These are phyloP conservation scores for Porites cylindrica DNA, from an alignment of 92 coral and sea anemone species.

Conservation along the genomic window DNA sequence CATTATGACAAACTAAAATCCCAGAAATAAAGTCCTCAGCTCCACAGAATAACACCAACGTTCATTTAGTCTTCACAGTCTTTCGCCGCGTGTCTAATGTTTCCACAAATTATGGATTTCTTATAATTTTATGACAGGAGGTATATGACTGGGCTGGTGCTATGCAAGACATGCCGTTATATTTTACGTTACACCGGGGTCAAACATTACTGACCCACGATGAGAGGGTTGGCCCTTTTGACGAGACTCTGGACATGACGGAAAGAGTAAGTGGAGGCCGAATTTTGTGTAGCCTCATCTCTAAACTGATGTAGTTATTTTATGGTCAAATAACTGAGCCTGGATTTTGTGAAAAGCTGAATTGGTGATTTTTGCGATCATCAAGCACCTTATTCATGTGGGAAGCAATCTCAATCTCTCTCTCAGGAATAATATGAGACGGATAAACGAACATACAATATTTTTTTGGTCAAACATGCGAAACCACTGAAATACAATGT, in stretches of 20 bases:
- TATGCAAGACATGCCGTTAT: background rate
- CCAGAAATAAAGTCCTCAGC: conserved; percentile 12
- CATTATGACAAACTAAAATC: background rate
- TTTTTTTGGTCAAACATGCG: conserved; percentile 1
- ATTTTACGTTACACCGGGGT: conserved; percentile 5
- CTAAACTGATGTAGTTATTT: conserved; percentile 3
- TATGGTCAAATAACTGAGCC: conserved; percentile 2
- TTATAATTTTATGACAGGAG: background rate
- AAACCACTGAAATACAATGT: background rate
- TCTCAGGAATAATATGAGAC: conserved; percentile 4
- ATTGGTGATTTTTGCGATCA: background rate
- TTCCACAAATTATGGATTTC: conserved; percentile 10
- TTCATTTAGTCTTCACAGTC: conserved; percentile 10
- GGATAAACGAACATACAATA: background rate
- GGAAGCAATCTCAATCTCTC: conserved; percentile 5
- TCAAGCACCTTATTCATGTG: conserved; percentile 1
- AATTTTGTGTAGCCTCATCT: background rate
- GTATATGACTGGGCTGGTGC: conserved; percentile 10
- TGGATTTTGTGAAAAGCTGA: background rate
- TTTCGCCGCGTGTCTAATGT: background rate
- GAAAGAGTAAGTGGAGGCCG: conserved; percentile 10
- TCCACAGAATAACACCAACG: background rate
- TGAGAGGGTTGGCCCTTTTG: background rate
- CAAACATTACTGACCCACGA: background rate
- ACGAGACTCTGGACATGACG: background rate